A percentile compares a stretch with the other conserved stretches of the same genome.
Evolutionary conservation across 2,797 vertebrate genomes (phyloP).

Genomic region (Muraenolepis orangiensis): DNA sequence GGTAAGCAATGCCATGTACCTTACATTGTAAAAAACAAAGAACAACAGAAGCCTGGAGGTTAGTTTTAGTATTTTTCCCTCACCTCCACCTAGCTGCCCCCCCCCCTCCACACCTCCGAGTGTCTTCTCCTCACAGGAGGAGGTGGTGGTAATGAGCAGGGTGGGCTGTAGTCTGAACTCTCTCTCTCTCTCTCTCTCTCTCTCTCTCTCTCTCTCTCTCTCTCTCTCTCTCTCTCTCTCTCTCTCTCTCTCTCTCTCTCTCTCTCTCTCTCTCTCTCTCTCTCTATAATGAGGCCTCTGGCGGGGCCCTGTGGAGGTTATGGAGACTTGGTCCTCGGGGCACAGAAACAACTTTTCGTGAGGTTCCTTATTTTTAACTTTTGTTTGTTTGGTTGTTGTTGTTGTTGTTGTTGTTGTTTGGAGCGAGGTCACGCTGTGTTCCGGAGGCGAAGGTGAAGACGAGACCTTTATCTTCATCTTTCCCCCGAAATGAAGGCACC

Average conservation of each 20-base stretch:
- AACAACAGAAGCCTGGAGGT: slow-evolving; percentile 9
- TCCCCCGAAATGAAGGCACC: too few species aligned
- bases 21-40: neutral
- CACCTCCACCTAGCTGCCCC: slow-evolving; percentile 19
- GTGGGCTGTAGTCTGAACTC: slow-evolving; percentile 21
- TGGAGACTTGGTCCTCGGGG: too few species aligned
- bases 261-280: too few species aligned
- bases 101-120: neutral
- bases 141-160: slow-evolving; percentile 19
- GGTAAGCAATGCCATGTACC: neutral
- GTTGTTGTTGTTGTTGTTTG: too few species aligned
- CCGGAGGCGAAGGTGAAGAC: too few species aligned
- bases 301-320: too few species aligned
- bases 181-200: neutral
- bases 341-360: too few species aligned
- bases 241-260: neutral
- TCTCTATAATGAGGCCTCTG: too few species aligned
- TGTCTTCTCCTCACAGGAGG: neutral
- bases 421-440: too few species aligned
- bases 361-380: too few species aligned
- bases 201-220: neutral
- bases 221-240: neutral
- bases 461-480: too few species aligned
- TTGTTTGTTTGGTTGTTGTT: too few species aligned
- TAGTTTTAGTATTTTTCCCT: slow-evolving; percentile 13